Evolutionary conservation across 2,888 invertebrate species (phyloP).

Genomic region (Formica aserva): DNA sequence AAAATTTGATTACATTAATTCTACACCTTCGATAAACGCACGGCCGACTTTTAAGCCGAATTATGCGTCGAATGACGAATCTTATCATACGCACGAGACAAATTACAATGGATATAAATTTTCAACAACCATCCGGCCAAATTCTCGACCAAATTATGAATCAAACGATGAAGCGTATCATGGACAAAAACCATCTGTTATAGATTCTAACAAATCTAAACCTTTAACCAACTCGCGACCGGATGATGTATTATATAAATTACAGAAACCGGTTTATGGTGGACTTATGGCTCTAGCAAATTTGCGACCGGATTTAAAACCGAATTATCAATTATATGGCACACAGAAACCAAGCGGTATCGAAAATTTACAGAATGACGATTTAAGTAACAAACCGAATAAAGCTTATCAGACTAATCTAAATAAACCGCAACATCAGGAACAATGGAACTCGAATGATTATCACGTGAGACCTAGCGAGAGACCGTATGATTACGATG

Average conservation of each 20-base stretch:
- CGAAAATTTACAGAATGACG: slow-evolving; percentile 19
- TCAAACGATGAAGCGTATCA: not conserved
- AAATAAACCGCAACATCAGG: slow-evolving; percentile 54
- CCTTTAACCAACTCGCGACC: not conserved
- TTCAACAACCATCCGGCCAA: slow-evolving; percentile 15
- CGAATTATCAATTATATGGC: slow-evolving; percentile 7
- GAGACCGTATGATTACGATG: slow-evolving; percentile 4
- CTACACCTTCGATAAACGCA: not conserved
- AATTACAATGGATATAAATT: slow-evolving; percentile 15
- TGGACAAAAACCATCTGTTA: not conserved
- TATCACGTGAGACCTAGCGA: slow-evolving; percentile 36
- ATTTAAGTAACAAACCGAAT: slow-evolving; percentile 12
- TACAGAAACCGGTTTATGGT: slow-evolving; percentile 29
- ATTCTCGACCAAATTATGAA: slow-evolving; percentile 12
- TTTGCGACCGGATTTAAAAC: not conserved
- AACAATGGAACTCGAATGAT: slow-evolving; percentile 34
- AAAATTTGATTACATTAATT: not conserved
- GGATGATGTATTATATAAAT: not conserved
- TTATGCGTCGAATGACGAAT: slow-evolving; percentile 16
- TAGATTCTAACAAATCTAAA: slow-evolving; percentile 6
- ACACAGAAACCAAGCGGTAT: slow-evolving; percentile 15
- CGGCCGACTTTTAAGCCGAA: not conserved
- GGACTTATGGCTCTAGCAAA: not conserved
- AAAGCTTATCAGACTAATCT: slow-evolving; percentile 2
- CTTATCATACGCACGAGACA: not conserved